Evolutionary conservation across 2,888 invertebrate species (phyloP), one percentile per base, ranked within the genome.

Genomic region (Siphonodentalium dalli): DNA sequence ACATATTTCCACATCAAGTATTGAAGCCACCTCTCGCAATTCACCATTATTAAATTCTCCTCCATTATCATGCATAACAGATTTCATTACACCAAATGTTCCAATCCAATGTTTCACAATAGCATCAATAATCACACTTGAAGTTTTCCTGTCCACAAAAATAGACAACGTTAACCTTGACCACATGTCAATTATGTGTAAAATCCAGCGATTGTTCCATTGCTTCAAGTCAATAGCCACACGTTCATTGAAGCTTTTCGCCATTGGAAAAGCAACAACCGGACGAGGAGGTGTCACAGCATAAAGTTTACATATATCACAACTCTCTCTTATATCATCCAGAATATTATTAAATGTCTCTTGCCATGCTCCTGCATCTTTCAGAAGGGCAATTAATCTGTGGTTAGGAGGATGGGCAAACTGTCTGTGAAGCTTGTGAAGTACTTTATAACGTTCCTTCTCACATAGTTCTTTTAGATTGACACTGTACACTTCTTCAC

Each of bases 291-390:
- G 46, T 3, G 51, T 55, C 15, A 35, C 48, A 2, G 46, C 33
- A 39, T 48, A 55, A 15, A 1, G 7, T 21, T 41, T 39, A 28
- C 50, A 58, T 3, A 58, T 11, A 15, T 54, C 40, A 49, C 58
- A 55, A 28, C 54, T 15, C 3, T 26, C 20, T 1, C 27, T 11
- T 39, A 55, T 54, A 5, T 52, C 24, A 13, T 11, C 7, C 13
- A 44, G n/a, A 26, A 9, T 13, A 15, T 15, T 35, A 15, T 21
- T 15, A 21, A 34, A 45, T 6, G 37, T 28, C n/a, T 46, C 18
- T 23, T 37, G n/a, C 46, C 54, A 54, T 18, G 34, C 41, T 13
- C 45, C 43, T 26, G 49, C 58, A 51, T 54, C 58, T 15, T 44
- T 23, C 11, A 61, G 29, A 9, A 61, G 35, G 3, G 48, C 44